Base-by-base conservation (phyloP, 2,888 invertebrate genomes). In the Ischnura elegans region DNA sequence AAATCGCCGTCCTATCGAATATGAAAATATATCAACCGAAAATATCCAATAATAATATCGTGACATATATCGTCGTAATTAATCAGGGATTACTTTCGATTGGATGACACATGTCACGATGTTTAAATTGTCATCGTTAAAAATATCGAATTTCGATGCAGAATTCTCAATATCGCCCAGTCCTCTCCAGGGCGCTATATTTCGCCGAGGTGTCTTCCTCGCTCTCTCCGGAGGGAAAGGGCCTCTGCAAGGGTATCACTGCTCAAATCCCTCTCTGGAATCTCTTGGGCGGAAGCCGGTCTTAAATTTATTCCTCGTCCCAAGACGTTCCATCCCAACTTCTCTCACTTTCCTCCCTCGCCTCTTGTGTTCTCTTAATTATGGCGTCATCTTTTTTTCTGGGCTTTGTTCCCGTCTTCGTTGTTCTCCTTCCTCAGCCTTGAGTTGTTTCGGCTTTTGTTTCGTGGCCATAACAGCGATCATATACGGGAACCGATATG, bases 341-440 rank as follows among this genome's bases (percentile, higher is more conserved):
- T 10, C 5, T 76, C 76, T 76, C 76, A 36, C 76, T 36, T 36
- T 10, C 36, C 29, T 13, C 29, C 8, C 66, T 76, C 66, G 66
- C 76, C 36, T 76, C 76, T 76, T 25, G 36, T 76, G 36, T 76
- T 76, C 36, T 76, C 76, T 76, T 76, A 76, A 76, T 76, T 76
- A 76, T 76, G 76, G 36, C 36, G 61, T 61, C n/a, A 76, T n/a
- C 16, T 76, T 76, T 76, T 66, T 76, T 2, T 2, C 25, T 47
- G 16, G 8, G 8, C 16, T 16, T 16, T 16, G 16, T 3, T 2
- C 61, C 61, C 8, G 21, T 61, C 61, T 61, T n/a, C 61, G 25
- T 25, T 25, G 61, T 0, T 36, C 36, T 36, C 76, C 16, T 16
- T 36, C n/a, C 36, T 5, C 51, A 51, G 36, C 29, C 8, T 36